Conservation (phyloP, 1,140 invertebrate genomes). For the Phthorimaea operculella region DNA sequence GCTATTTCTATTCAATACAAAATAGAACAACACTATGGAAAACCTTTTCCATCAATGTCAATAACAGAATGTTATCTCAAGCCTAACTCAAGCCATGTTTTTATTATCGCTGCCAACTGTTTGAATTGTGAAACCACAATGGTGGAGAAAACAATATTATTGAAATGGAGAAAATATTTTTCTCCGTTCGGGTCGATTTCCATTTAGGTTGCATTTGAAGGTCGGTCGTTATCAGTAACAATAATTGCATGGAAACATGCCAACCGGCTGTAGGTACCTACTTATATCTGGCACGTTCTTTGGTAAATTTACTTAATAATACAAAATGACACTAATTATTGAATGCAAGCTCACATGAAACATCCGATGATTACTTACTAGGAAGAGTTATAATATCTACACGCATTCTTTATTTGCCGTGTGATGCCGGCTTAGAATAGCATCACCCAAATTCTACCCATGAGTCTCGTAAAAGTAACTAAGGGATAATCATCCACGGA, state of each 20-base stretch:
- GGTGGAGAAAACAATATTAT: not conserved
- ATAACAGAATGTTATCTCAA: not conserved
- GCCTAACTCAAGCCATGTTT: not conserved
- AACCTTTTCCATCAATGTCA: too few relatives aligned
- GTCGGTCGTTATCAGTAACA: conserved; percentile 1
- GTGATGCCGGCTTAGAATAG: too few relatives aligned
- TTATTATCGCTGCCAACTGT: not conserved
- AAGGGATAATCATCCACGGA: too few relatives aligned
- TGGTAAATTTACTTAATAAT: conserved; percentile 1
- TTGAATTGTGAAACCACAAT: not conserved
- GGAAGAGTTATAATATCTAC: too few relatives aligned
- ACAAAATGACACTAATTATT: not conserved
- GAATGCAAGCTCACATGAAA: too few relatives aligned
- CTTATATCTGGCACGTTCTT: not conserved
- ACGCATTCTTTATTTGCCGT: too few relatives aligned
- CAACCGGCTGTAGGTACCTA: not conserved
- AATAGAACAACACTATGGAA: too few relatives aligned
- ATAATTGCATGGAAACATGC: conserved; percentile 1
- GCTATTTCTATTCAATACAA: too few relatives aligned
- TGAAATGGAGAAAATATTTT: not conserved
- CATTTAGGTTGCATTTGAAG: conserved; percentile 4
- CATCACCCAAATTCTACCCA: too few relatives aligned
- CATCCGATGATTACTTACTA: too few relatives aligned
- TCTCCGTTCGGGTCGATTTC: not conserved
- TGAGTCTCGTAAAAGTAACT: too few relatives aligned